Evolutionary conservation across 2,113 vertebrate genomes (phyloP).

Genomic region (Psephotus haematonotus): DNA sequence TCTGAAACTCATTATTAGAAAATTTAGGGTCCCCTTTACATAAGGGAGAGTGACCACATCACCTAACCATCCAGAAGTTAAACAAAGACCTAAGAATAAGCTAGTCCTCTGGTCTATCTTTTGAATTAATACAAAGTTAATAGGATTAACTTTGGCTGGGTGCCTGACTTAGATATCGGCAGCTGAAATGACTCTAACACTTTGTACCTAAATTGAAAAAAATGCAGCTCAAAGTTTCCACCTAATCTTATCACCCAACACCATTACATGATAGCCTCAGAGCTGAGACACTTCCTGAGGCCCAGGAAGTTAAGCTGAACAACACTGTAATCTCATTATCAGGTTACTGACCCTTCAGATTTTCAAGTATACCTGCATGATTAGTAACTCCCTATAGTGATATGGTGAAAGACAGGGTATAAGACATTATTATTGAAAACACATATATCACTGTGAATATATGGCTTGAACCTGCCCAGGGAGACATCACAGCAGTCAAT

Average conservation of each 20-base stretch:
- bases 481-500: accelerated
- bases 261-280: neutral
- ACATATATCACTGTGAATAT: neutral
- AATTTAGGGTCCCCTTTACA: neutral
- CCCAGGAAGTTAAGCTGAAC: neutral
- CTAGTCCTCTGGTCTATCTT: neutral
- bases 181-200: neutral
- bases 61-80: neutral
- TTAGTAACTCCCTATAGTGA: neutral
- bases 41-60: neutral
- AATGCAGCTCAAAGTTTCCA: neutral
- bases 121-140: neutral
- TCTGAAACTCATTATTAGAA: neutral
- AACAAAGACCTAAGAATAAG: neutral
- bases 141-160: neutral
- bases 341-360: neutral
- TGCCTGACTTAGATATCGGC: neutral
- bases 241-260: neutral
- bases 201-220: neutral
- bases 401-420: neutral
- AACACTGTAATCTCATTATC: neutral
- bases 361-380: neutral
- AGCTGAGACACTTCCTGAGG: neutral
- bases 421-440: neutral
- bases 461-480: neutral